A percentile compares a stretch with the other conserved stretches of the same genome.
Conservation (phyloP, 2,113 vertebrate genomes). For the Myotis lucifugus region DNA sequence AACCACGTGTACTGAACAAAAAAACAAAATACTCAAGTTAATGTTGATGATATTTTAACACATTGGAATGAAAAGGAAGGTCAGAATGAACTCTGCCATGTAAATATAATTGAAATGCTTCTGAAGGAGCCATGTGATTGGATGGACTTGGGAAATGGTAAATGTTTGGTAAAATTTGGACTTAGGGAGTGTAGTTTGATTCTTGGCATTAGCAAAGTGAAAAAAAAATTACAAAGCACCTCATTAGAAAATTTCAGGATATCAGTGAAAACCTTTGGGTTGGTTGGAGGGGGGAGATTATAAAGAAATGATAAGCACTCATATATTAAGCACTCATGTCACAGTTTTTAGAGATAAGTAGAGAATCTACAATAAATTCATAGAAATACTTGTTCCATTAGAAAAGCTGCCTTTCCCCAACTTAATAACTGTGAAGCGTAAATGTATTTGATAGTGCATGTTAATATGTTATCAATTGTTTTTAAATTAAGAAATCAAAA, state of each 20-base stretch:
- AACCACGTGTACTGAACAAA: constrained; percentile 31
- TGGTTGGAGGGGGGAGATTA: neutral
- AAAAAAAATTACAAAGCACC: neutral
- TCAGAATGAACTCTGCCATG: neutral
- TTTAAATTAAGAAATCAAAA: constrained; percentile 75
- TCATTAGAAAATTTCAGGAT: neutral
- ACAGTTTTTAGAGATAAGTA: neutral
- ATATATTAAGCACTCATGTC: neutral
- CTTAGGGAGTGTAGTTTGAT: accelerated
- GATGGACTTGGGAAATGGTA: neutral
- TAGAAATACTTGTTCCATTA: constrained; percentile 10
- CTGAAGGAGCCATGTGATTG: neutral
- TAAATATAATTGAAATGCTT: neutral
- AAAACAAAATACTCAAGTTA: neutral
- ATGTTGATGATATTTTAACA: neutral
- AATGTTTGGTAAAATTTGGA: neutral
- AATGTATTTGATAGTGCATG: neutral
- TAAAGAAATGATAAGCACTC: constrained; percentile 31
- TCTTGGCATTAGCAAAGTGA: neutral
- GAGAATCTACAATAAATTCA: constrained; percentile 15
- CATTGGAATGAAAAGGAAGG: neutral
- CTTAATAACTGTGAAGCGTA: neutral
- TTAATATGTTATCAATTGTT: constrained; percentile 12
- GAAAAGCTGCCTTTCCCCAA: neutral
- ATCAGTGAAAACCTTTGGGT: neutral